Conservation (phyloP, 2,113 vertebrate genomes). For the Eulemur rufifrons region DNA sequence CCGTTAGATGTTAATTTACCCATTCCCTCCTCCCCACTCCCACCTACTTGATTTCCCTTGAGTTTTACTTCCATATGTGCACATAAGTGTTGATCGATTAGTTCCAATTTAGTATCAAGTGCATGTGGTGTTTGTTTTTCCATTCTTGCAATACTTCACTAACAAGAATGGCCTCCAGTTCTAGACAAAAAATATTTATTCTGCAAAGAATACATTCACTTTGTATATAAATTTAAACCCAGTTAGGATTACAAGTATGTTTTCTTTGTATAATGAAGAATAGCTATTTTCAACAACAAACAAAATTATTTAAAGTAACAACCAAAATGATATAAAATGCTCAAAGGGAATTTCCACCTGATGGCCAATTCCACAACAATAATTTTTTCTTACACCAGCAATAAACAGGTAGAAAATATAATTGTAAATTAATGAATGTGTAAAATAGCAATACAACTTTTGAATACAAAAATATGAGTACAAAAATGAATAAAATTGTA, state of each 20-base stretch:
- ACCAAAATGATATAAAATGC: background rate
- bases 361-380: background rate
- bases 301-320: background rate
- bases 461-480: background rate
- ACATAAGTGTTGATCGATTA: too few relatives aligned
- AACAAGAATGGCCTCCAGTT: too few relatives aligned
- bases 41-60: too few relatives aligned
- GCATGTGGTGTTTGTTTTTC: too few relatives aligned
- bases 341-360: background rate
- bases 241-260: background rate
- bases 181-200: background rate
- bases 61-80: too few relatives aligned
- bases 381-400: background rate
- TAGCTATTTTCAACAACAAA: background rate
- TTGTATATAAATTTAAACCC: background rate
- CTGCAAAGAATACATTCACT: background rate
- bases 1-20: too few relatives aligned
- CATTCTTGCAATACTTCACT: too few relatives aligned
- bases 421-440: background rate
- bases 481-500: background rate
- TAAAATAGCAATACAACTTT: background rate
- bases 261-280: background rate
- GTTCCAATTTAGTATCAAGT: too few relatives aligned
- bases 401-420: background rate
- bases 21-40: too few relatives aligned